phyloP scores from a whole-genome alignment of 2,797 vertebrate genomes.

The Vireo griseus region DNA sequence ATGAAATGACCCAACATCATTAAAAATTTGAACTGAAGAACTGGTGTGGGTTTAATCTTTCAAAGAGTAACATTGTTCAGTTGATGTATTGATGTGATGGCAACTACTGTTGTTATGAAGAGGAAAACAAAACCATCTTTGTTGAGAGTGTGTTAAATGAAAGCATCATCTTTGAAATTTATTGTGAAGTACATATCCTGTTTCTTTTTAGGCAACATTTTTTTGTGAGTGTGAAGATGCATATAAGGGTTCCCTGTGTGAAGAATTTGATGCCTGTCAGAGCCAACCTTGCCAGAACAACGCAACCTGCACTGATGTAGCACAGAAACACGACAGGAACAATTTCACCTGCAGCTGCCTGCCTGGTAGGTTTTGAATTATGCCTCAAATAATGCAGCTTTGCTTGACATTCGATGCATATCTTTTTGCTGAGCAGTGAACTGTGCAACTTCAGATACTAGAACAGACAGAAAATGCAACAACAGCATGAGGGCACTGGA shows the following conservation, averaged over 20 bases:
- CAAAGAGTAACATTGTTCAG: not conserved
- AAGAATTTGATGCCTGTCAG: constrained; percentile 92
- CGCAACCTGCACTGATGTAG: constrained; percentile 82
- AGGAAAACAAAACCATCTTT: not conserved
- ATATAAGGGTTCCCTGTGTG: constrained; percentile 87
- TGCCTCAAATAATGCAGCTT: not conserved
- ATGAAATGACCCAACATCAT: not conserved
- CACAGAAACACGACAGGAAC: constrained; percentile 81
- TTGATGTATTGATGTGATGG: not conserved
- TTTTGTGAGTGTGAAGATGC: constrained; percentile 88
- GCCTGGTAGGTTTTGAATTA: constrained; percentile 75
- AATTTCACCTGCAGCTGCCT: constrained; percentile 89
- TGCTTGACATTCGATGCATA: not conserved
- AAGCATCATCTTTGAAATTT: not conserved
- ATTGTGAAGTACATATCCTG: not conserved
- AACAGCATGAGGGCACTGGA: not conserved
- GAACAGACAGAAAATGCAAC: not conserved
- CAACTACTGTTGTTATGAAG: not conserved
- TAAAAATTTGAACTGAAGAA: not conserved
- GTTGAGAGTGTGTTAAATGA: not conserved
- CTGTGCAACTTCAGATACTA: not conserved
- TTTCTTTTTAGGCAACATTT: constrained; percentile 83
- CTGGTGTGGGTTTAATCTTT: not conserved
- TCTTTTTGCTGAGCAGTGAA: not conserved
- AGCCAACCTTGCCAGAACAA: constrained; percentile 87